Base-by-base conservation (phyloP, 1,140 invertebrate genomes). In the Nasonia giraulti region DNA sequence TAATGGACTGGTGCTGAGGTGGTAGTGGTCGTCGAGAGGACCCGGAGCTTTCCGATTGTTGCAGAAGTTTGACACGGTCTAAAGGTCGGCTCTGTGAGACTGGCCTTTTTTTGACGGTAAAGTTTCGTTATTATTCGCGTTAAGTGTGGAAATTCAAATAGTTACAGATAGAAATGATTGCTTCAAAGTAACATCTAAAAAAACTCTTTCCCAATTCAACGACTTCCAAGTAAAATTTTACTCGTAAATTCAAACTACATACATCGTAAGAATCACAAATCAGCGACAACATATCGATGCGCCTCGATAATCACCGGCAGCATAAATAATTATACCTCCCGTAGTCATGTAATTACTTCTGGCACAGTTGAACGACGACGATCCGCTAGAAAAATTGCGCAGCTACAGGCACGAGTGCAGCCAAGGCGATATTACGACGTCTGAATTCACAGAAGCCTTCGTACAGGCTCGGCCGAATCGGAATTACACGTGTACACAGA, bases 311-410 rank as follows among this genome's bases (percentile, higher is more conserved):
- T 71, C 68, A 33, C 68, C 12, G 3, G 1, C 50, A 11, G 50
- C 55, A 31, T 79, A 37, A 79, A 66, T 55, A 77, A n/a, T 74
- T 74, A 27, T 27, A 20, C 73, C 31, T 40, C 1, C 69, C 23
- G 5, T 37, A 27, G 69, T 33, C 14, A 31, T 31, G 20, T 74
- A 74, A 37, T 74, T 74, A 37, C 73, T 40, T 20, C 6, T 17
- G 20, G 73, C 20, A 62, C 7, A 62, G 37, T 37, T 31, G 40
- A 77, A 23, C 66, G 50, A 71, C n/a, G 20, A 69, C n/a, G 79
- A 69, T 31, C 79, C 79, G 79, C 66, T 80, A 80, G 68, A 69
- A 78, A 78, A 78, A 78, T 62, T 78, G n/a, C 27, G 8, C n/a
- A 17, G 40, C 23, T n/a, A 31, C 47, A 40, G 7, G 2, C 73